Evolutionary conservation across 2,797 vertebrate species (phyloP).

Genomic region (Gymnothorax reevesii): DNA sequence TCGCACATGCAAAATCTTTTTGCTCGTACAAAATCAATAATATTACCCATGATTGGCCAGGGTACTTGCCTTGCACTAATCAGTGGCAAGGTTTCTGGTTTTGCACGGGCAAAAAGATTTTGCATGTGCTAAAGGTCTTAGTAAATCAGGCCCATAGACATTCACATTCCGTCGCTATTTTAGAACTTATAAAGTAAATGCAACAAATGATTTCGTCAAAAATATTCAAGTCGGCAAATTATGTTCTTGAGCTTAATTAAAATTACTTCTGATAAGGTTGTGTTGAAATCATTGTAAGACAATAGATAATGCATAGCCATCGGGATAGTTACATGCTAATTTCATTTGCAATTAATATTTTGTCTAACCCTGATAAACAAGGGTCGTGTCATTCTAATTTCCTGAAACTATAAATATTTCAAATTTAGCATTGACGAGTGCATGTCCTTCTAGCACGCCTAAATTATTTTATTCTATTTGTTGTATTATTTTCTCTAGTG

Average conservation of each 20-base stretch:
- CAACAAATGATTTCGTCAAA: neutral
- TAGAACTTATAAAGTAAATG: neutral
- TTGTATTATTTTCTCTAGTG: neutral
- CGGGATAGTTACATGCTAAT: neutral
- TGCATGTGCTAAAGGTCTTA: too few species aligned
- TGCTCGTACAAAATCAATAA: too few species aligned
- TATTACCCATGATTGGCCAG: too few species aligned
- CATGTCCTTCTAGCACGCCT: neutral
- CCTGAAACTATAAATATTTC: neutral
- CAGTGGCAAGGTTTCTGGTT: too few species aligned
- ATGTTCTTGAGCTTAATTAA: neutral
- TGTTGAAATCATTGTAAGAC: neutral
- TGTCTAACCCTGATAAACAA: neutral
- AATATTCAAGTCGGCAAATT: neutral
- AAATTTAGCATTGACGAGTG: neutral
- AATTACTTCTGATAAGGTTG: neutral
- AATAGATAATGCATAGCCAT: neutral
- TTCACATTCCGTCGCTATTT: neutral
- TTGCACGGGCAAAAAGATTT: too few species aligned
- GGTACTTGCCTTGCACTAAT: too few species aligned
- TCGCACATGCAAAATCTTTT: too few species aligned
- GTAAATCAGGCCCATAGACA: too few species aligned
- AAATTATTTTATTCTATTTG: neutral
- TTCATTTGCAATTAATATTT: neutral
- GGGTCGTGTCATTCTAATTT: neutral